Conservation (phyloP, 53 echinoderm and acorn worm genomes). For the Actinopyga echinites region DNA sequence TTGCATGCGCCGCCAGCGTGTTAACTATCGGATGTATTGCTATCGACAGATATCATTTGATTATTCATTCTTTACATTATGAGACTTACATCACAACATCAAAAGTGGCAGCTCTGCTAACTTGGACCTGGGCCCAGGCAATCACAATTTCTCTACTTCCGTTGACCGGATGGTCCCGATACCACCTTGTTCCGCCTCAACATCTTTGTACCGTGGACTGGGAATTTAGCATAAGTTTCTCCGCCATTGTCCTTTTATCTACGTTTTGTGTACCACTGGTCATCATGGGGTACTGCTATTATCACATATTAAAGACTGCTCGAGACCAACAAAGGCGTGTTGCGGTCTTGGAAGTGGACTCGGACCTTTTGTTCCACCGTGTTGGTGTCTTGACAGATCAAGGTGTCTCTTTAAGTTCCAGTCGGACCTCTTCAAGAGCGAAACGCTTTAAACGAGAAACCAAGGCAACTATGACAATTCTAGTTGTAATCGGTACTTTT, state of each 20-base stretch:
- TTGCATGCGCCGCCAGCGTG: slow-evolving; percentile 73
- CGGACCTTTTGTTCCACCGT: background rate
- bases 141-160: slow-evolving; percentile 63
- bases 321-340: slow-evolving; percentile 65
- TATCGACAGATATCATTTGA: slow-evolving; percentile 79
- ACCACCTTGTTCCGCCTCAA: slow-evolving; percentile 59
- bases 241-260: background rate
- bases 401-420: slow-evolving; percentile 8
- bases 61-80: slow-evolving; percentile 74
- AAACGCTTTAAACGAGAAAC: slow-evolving; percentile 67
- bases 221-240: slow-evolving; percentile 57
- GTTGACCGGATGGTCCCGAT: slow-evolving; percentile 61
- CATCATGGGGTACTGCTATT: slow-evolving; percentile 73
- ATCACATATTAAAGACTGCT: slow-evolving; percentile 73
- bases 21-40: slow-evolving; percentile 80
- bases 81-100: slow-evolving; percentile 47
- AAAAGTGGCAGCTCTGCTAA: slow-evolving; percentile 46
- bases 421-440: slow-evolving; percentile 8
- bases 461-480: slow-evolving; percentile 74
- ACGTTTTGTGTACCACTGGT: slow-evolving; percentile 50
- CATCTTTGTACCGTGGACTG: slow-evolving; percentile 79
- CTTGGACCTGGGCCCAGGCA: slow-evolving; percentile 81
- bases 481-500: slow-evolving; percentile 84
- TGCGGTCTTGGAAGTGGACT: slow-evolving; percentile 10
- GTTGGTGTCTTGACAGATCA: background rate